Conservation (phyloP, 2,888 invertebrate species). For the Paralinhomoeus sp. region DNA sequence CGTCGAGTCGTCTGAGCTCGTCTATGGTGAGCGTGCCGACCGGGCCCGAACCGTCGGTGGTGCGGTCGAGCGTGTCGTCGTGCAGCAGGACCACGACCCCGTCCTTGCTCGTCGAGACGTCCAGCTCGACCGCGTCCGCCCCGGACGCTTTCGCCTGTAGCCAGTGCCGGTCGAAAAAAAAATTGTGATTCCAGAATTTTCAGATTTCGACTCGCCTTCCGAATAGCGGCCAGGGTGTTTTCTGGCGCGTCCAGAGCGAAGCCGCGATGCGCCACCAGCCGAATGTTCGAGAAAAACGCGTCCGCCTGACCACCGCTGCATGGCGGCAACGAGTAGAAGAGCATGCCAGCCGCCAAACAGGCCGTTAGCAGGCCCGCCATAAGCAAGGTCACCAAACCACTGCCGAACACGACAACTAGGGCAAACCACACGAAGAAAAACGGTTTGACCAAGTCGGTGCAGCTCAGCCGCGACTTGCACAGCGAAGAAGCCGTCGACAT, state of each 20-base stretch:
- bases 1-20: conserved; percentile 41
- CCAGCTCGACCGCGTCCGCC: conserved; percentile 51
- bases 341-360: background rate
- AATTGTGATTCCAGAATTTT: conserved; percentile 8
- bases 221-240: conserved; percentile 49
- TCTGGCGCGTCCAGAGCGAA: conserved; percentile 54
- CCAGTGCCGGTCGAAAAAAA: too few species aligned
- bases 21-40: conserved; percentile 26
- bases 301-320: background rate
- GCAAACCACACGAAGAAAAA: too few species aligned
- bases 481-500: too few species aligned
- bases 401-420: too few species aligned
- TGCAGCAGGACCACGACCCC: conserved; percentile 51
- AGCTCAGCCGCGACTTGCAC: too few species aligned
- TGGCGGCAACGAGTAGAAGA: background rate
- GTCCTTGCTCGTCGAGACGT: conserved; percentile 48
- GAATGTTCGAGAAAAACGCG: background rate
- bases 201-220: conserved; percentile 27
- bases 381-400: too few species aligned
- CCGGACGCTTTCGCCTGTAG: conserved; percentile 46
- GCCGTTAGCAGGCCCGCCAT: too few species aligned
- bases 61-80: conserved; percentile 45
- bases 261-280: conserved; percentile 48
- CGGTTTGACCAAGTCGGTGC: too few species aligned
- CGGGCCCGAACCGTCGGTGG: conserved; percentile 35